Base-by-base conservation (phyloP, 1,140 invertebrate species). In the Melitaea cinxia region DNA sequence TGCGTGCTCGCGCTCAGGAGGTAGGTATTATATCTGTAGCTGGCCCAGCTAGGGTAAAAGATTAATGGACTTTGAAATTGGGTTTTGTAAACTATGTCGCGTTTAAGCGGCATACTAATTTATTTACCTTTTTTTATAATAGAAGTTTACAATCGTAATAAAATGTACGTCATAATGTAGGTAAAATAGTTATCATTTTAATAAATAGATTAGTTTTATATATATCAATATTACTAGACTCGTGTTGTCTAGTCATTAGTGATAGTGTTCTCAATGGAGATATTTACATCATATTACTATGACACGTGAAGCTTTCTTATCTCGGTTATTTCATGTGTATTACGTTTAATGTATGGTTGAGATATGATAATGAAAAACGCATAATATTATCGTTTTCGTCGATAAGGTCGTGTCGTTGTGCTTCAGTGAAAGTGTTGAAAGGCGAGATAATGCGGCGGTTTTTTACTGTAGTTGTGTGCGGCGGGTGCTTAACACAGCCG, bases 41-140 rank as follows among this genome's bases (percentile, higher is more conserved):
- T 45, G 0, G 10, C 42, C 42, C 19, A 65, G 47, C 21, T 54
- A 55, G 62, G 68, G 68, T 55, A 23, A 45, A 76, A 72, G 72
- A 76, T 78, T 74, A 78, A 80, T 80, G 68, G 69, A 55, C 64
- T 76, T 60, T 68, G 65, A 75, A 80, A 78, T 78, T 75, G 64
- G 58, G 52, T 23, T 64, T 68, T 52, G 55, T 37, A 59, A 54
- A 60, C 35, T 68, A 63, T 59, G 56, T 66, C 56, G 54, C 0
- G 23, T 21, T 47, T 47, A 12, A n/a, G 10, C 19, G 19, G 14
- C 64, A 30, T 35, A 56, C 50, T 19, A 59, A 63, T 49, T 15
- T 33, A 35, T 57, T 54, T 57, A 23, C 47, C n/a, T 39, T 19
- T 39, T 55, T 14, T 30, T 10, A 14, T 23, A 24, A 37, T 9